Evolutionary conservation across 2,113 vertebrate genomes (phyloP).

Genomic region (Sula dactylatra): DNA sequence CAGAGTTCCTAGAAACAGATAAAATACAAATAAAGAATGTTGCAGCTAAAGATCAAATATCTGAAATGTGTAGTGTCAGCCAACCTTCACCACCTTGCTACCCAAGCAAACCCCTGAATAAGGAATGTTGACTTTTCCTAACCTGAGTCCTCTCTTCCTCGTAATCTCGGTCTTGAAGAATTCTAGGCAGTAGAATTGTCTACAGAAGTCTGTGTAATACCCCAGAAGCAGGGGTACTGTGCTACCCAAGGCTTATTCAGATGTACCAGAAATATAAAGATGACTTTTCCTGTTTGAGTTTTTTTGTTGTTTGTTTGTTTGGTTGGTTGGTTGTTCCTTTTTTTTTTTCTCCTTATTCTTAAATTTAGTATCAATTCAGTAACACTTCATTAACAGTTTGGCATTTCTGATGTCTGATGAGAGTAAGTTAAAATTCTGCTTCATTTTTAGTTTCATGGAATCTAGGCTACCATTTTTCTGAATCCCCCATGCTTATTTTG

Average conservation of each 20-base stretch:
- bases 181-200: neutral
- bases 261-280: neutral
- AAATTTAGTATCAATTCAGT: neutral
- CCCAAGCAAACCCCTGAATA: neutral
- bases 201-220: neutral
- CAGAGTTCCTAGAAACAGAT: neutral
- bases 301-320: neutral
- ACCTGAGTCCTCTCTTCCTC: neutral
- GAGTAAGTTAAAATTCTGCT: neutral
- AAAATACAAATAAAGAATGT: neutral
- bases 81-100: neutral
- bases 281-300: fast-evolving
- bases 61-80: neutral
- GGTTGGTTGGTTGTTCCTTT: neutral
- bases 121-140: neutral
- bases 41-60: neutral
- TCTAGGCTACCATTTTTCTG: neutral
- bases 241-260: neutral
- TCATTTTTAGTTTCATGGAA: neutral
- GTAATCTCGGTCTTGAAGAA: neutral
- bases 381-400: neutral
- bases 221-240: neutral
- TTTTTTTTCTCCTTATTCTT: neutral
- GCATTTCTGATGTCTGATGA: neutral
- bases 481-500: neutral